Percentiles rank a stretch among this genome's conserved stretches.
These are phyloP conservation scores for Aphidius ervi DNA, from an alignment of 1,140 invertebrate species.

Conservation along the genomic window DNA sequence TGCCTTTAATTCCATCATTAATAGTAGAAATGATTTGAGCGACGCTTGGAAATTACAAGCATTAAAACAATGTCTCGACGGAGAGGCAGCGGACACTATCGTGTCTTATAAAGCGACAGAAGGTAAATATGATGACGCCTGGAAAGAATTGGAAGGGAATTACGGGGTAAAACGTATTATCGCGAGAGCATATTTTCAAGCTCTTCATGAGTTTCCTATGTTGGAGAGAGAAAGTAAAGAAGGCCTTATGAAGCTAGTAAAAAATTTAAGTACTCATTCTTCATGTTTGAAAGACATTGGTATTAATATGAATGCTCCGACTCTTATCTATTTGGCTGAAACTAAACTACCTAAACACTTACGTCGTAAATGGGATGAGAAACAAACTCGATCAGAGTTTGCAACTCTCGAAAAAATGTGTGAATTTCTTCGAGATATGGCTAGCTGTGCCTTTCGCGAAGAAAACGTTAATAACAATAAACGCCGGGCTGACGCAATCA, in stretches of 20 bases:
- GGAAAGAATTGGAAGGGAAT: constrained; percentile 6
- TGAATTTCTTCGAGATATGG: background rate
- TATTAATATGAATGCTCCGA: background rate
- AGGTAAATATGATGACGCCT: constrained; percentile 4
- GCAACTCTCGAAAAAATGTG: constrained; percentile 3
- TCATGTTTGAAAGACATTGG: background rate
- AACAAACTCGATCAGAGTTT: background rate
- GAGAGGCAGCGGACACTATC: constrained; percentile 3
- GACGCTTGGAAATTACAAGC: background rate
- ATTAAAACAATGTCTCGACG: constrained; percentile 1
- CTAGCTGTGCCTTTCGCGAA: background rate
- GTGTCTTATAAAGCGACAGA: background rate
- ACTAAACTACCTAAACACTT: background rate
- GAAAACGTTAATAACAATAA: too few species aligned
- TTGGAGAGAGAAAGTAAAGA: constrained; percentile 16
- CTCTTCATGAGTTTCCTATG: constrained; percentile 15
- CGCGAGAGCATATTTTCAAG: background rate
- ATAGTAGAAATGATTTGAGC: constrained; percentile 2
- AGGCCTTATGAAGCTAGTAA: constrained; percentile 15
- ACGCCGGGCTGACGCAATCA: background rate
- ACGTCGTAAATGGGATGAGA: constrained; percentile 4
- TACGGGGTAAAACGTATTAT: constrained; percentile 11
- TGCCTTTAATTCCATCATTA: constrained; percentile 1
- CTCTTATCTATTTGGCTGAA: constrained; percentile 1
- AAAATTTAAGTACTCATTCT: constrained; percentile 12